A percentile compares a stretch with the other conserved stretches of the same genome.
Evolutionary conservation across 2,888 invertebrate species (phyloP).

Genomic region (Tiliacea aurago): DNA sequence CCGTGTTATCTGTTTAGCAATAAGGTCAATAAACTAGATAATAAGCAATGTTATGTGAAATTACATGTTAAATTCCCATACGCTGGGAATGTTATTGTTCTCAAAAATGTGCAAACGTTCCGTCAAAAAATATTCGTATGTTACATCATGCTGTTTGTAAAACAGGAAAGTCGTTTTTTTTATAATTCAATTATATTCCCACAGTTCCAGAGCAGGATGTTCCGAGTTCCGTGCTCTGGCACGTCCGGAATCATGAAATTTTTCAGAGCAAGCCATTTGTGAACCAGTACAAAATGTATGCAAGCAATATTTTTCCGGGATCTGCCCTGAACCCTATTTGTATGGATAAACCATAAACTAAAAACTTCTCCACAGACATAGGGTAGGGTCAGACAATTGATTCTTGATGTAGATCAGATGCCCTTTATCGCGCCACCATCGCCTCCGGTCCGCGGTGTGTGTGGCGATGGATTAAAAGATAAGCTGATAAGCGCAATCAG

Average conservation of each 20-base stretch:
- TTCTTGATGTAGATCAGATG: background rate
- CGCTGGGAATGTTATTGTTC: slow-evolving; percentile 30
- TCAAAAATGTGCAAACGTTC: background rate
- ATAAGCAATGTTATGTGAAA: slow-evolving; percentile 41
- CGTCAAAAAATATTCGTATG: background rate
- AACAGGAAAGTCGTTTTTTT: background rate
- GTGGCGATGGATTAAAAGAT: slow-evolving; percentile 3
- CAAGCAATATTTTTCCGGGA: background rate
- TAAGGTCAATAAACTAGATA: slow-evolving; percentile 49
- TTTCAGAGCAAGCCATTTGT: slow-evolving; percentile 21
- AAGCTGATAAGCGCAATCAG: slow-evolving; percentile 31
- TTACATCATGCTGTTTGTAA: slow-evolving; percentile 3
- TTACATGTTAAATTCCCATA: slow-evolving; percentile 39
- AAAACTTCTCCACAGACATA: background rate
- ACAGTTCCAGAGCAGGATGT: background rate
- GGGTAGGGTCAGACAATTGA: background rate
- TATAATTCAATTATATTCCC: background rate
- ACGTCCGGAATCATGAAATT: background rate
- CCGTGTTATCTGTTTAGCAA: slow-evolving; percentile 47
- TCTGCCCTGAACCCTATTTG: too few relatives aligned
- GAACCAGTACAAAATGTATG: slow-evolving; percentile 17
- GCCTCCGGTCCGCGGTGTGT: slow-evolving; percentile 2
- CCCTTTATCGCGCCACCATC: slow-evolving; percentile 5
- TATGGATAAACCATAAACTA: too few relatives aligned
- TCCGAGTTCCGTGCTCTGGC: background rate